These are phyloP conservation scores for Caenorhabditis macrosperma DNA, from an alignment of 2,888 invertebrate species.

Conservation along the genomic window DNA sequence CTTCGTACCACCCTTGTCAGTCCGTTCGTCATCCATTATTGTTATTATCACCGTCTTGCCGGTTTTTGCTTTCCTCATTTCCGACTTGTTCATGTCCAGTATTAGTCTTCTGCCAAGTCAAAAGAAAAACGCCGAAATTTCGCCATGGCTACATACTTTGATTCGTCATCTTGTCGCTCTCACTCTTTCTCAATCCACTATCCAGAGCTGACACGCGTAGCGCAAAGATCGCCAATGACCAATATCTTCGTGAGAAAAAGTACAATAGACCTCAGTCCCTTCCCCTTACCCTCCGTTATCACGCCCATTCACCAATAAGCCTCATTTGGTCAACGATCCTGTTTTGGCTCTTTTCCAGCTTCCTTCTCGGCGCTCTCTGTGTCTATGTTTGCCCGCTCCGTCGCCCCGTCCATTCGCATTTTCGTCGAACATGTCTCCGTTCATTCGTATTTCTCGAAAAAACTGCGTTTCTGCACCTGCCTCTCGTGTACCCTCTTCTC, in stretches of 20 bases:
- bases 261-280: slow-evolving; percentile 7
- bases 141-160: slow-evolving; percentile 30
- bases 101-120: not conserved
- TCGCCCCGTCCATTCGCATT: slow-evolving; percentile 28
- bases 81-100: not conserved
- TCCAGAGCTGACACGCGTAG: not conserved
- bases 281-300: slow-evolving; percentile 24
- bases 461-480: slow-evolving; percentile 20
- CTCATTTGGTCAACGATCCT: slow-evolving; percentile 55
- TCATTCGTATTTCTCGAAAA: slow-evolving; percentile 29
- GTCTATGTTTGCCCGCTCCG: slow-evolving; percentile 49
- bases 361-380: slow-evolving; percentile 28
- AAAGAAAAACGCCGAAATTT: not conserved
- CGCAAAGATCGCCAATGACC: slow-evolving; percentile 4
- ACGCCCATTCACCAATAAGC: slow-evolving; percentile 34
- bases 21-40: not conserved
- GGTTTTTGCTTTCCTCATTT: not conserved
- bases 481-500: not conserved
- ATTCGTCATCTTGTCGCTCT: not conserved
- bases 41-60: not conserved
- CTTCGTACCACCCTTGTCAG: slow-evolving; percentile 36
- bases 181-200: no score
- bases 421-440: slow-evolving; percentile 44
- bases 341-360: slow-evolving; percentile 43
- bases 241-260: slow-evolving; percentile 25